Conservation (phyloP, 2,797 vertebrate species). For the Syndactyla subalaris region DNA sequence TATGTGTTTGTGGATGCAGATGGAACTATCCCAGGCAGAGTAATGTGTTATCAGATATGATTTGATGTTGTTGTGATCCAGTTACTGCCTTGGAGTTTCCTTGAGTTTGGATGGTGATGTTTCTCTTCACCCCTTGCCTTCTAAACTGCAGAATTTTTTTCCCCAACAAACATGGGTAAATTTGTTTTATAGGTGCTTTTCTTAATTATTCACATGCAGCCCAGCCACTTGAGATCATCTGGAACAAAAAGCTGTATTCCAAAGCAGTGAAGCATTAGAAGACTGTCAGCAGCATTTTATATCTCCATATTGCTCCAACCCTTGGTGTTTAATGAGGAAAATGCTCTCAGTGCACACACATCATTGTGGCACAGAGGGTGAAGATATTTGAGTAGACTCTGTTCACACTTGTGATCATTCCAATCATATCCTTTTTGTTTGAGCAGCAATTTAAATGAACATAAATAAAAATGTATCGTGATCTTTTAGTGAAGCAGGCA, state of each 20-base stretch:
- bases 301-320: background rate
- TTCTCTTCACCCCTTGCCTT: background rate
- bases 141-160: background rate
- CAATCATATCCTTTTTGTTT: background rate
- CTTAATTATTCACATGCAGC: background rate
- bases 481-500: background rate
- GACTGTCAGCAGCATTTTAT: constrained; percentile 50
- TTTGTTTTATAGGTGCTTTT: constrained; percentile 12
- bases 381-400: constrained; percentile 21
- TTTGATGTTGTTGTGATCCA: background rate
- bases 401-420: constrained; percentile 11
- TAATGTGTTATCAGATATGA: background rate
- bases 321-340: constrained; percentile 58
- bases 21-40: background rate
- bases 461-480: constrained; percentile 23
- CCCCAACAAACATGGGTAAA: background rate
- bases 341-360: constrained; percentile 26
- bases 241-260: constrained; percentile 40
- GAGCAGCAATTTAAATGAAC: constrained; percentile 19
- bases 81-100: background rate
- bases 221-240: background rate
- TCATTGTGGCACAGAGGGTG: background rate
- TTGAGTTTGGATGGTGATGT: background rate
- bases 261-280: constrained; percentile 17
- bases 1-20: rapidly evolving